Evolutionary conservation across 2,113 vertebrate species (phyloP).

Genomic region (Neodon shergylaensis): DNA sequence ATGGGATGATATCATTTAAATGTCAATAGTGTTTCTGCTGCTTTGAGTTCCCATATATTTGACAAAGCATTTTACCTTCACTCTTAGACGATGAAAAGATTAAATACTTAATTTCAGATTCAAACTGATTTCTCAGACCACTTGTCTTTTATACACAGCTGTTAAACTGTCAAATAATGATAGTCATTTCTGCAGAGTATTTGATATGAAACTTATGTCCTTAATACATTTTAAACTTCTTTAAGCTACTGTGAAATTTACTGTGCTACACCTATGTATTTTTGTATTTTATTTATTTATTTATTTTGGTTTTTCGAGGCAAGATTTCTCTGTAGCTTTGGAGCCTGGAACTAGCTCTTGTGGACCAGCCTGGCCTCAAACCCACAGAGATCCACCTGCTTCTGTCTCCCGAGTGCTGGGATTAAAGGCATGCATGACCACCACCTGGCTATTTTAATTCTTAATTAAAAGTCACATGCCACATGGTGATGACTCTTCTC

Average conservation of each 20-base stretch:
- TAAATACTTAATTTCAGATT: constrained; percentile 5
- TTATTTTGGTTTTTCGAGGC: no score
- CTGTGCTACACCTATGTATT: background rate
- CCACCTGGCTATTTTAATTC: background rate
- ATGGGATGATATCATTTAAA: background rate
- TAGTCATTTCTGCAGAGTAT: background rate
- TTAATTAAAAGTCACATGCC: background rate
- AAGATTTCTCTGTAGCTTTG: no score
- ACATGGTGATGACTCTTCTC: background rate
- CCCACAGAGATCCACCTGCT: no score
- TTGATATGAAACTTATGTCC: background rate
- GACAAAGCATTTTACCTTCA: constrained; percentile 1
- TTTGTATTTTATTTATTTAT: background rate
- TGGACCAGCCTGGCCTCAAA: no score
- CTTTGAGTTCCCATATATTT: background rate
- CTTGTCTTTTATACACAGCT: background rate
- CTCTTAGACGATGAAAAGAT: background rate
- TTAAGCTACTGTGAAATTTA: constrained; percentile 18
- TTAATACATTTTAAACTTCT: background rate
- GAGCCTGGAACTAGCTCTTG: no score
- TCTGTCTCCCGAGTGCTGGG: no score
- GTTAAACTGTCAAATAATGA: background rate
- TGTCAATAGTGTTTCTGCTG: background rate
- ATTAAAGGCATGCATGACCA: no score
- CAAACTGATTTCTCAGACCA: constrained; percentile 9